phyloP scores from a whole-genome alignment of 53 echinoderm and acorn worm species.

The Hippasteria phrygiana region DNA sequence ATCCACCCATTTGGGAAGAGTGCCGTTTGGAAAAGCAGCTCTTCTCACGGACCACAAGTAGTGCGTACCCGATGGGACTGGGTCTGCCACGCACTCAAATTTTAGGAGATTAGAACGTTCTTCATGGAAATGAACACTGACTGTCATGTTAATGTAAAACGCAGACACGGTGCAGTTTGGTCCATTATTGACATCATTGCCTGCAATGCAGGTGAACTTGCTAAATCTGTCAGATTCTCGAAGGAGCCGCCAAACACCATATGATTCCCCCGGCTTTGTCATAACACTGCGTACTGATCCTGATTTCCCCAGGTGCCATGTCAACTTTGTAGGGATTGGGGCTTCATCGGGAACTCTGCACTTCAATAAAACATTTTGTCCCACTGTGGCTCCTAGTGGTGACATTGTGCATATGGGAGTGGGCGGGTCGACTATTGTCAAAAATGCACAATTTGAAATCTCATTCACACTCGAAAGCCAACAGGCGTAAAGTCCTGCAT shows the following conservation, averaged over 20 bases:
- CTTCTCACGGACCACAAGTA: conserved; percentile 7
- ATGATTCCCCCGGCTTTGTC: neutral
- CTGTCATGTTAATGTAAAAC: neutral
- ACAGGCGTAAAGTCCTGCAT: conserved; percentile 23
- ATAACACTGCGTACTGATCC: neutral
- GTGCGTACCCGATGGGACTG: neutral
- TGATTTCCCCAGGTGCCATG: neutral
- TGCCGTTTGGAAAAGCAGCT: neutral
- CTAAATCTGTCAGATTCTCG: neutral
- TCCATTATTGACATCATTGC: neutral
- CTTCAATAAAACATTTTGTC: neutral
- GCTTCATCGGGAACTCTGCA: conserved; percentile 5
- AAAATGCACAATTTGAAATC: conserved; percentile 33
- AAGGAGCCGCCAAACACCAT: neutral
- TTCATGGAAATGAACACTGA: neutral
- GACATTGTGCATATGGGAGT: conserved; percentile 22
- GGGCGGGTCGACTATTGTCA: conserved; percentile 21
- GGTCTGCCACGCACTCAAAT: conserved; percentile 11
- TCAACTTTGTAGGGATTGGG: neutral
- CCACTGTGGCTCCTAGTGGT: neutral
- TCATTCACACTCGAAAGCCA: neutral
- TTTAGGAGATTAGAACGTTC: neutral
- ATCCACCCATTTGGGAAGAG: neutral
- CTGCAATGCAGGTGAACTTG: conserved; percentile 22
- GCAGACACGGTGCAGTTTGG: conserved; percentile 33